These are phyloP conservation scores for Cecropterus lyciades DNA, from an alignment of 1,140 invertebrate genomes.

Conservation along the genomic window DNA sequence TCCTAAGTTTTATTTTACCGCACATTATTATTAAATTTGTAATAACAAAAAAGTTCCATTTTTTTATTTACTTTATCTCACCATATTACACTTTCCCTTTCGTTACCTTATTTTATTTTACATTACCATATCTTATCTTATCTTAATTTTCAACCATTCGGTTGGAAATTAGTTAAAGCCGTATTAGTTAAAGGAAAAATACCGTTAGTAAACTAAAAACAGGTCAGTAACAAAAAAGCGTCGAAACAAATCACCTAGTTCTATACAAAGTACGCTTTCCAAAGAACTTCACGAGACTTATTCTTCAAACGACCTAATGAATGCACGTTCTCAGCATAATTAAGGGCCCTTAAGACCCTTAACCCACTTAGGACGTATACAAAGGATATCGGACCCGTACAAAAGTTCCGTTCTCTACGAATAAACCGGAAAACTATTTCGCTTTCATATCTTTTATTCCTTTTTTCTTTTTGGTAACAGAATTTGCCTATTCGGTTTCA, in stretches of 20 bases:
- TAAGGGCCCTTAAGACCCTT: conserved; percentile 17
- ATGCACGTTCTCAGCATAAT: conserved; percentile 23
- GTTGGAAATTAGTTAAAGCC: no score
- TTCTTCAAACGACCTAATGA: conserved; percentile 31
- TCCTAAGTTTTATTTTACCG: no score
- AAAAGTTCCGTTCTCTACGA: neutral
- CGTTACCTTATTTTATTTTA: no score
- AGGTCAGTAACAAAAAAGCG: conserved; percentile 15
- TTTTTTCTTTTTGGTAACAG: neutral
- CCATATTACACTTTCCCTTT: no score
- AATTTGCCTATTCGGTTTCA: no score
- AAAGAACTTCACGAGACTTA: conserved; percentile 17
- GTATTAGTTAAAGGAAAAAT: no score
- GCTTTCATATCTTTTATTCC: neutral
- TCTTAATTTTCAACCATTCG: no score
- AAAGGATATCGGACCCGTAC: conserved; percentile 7
- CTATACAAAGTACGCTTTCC: neutral
- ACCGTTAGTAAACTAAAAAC: neutral
- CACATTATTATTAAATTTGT: no score
- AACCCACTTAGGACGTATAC: conserved; percentile 24
- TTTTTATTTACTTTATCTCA: no score
- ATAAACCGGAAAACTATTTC: conserved; percentile 21
- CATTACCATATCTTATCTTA: no score
- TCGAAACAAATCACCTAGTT: conserved; percentile 4
- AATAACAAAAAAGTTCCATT: no score